Evolutionary conservation across 2,888 invertebrate genomes (phyloP).

Genomic region (Xanthia icteritia): DNA sequence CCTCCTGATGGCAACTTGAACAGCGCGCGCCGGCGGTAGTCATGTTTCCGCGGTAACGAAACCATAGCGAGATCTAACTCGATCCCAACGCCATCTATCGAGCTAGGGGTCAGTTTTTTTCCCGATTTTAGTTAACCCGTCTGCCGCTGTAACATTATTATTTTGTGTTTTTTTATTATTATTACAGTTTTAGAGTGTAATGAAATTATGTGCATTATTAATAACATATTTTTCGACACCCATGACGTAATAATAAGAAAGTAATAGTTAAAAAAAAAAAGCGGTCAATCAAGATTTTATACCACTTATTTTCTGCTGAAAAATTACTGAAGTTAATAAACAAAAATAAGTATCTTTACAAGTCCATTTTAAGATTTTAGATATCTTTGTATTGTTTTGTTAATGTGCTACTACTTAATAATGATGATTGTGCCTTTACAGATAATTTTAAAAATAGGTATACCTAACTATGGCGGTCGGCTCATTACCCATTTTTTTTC

Average conservation of each 20-base stretch:
- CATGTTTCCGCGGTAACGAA: conserved; percentile 50
- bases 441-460: neutral
- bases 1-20: conserved; percentile 79
- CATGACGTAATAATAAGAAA: neutral
- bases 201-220: neutral
- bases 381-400: neutral
- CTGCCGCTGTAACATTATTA: conserved; percentile 13
- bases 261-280: neutral
- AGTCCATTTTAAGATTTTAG: neutral
- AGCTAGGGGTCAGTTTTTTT: conserved; percentile 31
- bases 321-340: neutral
- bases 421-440: neutral
- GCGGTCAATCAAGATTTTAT: no score
- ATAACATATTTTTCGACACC: neutral
- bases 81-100: conserved; percentile 72
- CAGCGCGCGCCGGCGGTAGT: neutral
- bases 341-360: neutral
- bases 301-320: neutral
- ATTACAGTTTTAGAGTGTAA: neutral
- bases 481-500: no score
- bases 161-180: conserved; percentile 10
- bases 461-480: neutral
- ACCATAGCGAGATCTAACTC: conserved; percentile 71
- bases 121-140: conserved; percentile 18
- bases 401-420: neutral